These are phyloP conservation scores for Microvelia longipes DNA, from an alignment of 1,140 invertebrate genomes.

Conservation along the genomic window DNA sequence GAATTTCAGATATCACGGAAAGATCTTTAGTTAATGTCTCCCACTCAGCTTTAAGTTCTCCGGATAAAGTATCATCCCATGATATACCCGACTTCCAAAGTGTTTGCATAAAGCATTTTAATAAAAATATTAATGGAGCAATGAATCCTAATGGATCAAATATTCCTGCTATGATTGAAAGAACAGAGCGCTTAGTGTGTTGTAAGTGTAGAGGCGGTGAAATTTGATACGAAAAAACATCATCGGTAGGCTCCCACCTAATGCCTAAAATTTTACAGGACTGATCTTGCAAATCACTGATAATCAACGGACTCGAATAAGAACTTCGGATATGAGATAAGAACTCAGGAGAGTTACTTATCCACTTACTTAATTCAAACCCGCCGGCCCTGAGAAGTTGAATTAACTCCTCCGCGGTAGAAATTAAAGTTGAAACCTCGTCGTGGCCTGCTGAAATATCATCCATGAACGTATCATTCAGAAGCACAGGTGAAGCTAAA, in stretches of 20 bases:
- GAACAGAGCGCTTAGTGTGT: slow-evolving; percentile 17
- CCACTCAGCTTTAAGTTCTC: not conserved
- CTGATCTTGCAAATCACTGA: not conserved
- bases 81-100: slow-evolving; percentile 20
- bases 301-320: not conserved
- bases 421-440: not conserved
- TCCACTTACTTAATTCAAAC: slow-evolving; percentile 1
- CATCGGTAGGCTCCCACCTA: not conserved
- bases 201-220: not conserved
- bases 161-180: slow-evolving; percentile 20
- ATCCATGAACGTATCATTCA: slow-evolving; percentile 17
- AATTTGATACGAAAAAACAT: not conserved
- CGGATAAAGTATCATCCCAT: slow-evolving; percentile 25
- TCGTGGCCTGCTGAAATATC: slow-evolving; percentile 11
- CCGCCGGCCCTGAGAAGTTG: slow-evolving; percentile 1
- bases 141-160: slow-evolving; percentile 28
- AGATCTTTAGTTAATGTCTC: not conserved
- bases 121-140: slow-evolving; percentile 17
- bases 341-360: not conserved
- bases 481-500: slow-evolving; percentile 9
- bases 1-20: not conserved
- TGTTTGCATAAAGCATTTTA: slow-evolving; percentile 24
- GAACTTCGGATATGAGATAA: not conserved
- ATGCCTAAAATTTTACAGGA: slow-evolving; percentile 2
- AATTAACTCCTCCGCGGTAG: not conserved